Evolutionary conservation across 2,113 vertebrate species (phyloP).

Genomic region (Raja brachyura): DNA sequence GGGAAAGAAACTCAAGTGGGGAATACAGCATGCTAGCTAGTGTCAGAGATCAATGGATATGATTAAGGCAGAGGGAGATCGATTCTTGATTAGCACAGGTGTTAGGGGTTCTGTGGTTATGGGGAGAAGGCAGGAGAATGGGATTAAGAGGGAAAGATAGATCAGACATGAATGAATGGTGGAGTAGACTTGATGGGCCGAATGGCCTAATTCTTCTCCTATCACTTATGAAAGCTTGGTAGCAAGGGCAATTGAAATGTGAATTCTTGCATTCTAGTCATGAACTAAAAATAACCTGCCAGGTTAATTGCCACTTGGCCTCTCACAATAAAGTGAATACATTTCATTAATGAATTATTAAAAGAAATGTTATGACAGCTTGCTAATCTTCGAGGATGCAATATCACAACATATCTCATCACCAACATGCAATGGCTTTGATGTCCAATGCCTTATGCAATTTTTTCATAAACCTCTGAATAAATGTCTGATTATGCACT

Average conservation of each 20-base stretch:
- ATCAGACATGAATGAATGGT: too few relatives aligned
- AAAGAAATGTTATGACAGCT: neutral
- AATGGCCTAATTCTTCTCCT: too few relatives aligned
- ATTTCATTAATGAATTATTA: slow-evolving; percentile 15
- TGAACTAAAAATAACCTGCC: neutral
- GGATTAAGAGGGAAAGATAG: too few relatives aligned
- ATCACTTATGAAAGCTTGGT: neutral
- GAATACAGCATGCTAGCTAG: neutral
- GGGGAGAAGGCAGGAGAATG: too few relatives aligned
- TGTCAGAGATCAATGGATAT: too few relatives aligned
- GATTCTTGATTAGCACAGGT: too few relatives aligned
- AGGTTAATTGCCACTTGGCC: neutral
- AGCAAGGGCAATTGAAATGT: neutral
- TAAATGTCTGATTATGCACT: too few relatives aligned
- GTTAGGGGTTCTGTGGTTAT: too few relatives aligned
- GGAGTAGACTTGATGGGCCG: too few relatives aligned
- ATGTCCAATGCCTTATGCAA: neutral
- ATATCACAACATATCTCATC: neutral
- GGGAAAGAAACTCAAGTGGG: neutral
- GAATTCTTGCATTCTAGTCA: neutral
- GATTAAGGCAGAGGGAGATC: too few relatives aligned
- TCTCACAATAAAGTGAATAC: neutral
- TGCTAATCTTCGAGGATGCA: neutral
- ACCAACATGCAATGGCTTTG: neutral
- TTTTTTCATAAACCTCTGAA: neutral